Percentiles rank a stretch among this genome's conserved stretches.
Conservation (phyloP, 2,797 vertebrate species). For the Syncerus caffer region DNA sequence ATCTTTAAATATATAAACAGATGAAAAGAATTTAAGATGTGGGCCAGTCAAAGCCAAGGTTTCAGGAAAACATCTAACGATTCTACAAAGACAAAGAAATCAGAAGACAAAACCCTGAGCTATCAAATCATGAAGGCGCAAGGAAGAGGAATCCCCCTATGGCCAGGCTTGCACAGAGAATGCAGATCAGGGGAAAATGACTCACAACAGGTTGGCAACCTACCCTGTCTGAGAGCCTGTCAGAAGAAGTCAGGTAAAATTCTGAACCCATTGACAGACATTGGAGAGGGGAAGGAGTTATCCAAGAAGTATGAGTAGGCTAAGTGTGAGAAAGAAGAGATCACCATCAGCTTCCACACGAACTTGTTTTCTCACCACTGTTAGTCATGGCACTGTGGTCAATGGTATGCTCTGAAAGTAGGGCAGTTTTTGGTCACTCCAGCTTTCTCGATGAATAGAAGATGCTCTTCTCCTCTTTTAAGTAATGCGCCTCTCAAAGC, state of each 20-base stretch:
- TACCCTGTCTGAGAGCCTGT: neutral
- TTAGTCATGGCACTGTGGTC: neutral
- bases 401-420: neutral
- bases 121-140: neutral
- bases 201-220: neutral
- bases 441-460: neutral
- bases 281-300: neutral
- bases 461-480: neutral
- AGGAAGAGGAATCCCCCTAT: neutral
- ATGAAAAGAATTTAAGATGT: neutral
- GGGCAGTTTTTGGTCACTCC: neutral
- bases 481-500: neutral
- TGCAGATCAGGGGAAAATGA: neutral
- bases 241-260: neutral
- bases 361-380: neutral
- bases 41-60: neutral
- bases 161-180: neutral
- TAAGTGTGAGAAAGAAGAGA: neutral
- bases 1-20: neutral
- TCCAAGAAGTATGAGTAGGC: neutral
- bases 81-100: neutral
- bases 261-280: no score
- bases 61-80: neutral
- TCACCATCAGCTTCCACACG: neutral
- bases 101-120: neutral